These are phyloP conservation scores for Polypedilum vanderplanki DNA, from an alignment of 1,140 invertebrate genomes.

Conservation along the genomic window DNA sequence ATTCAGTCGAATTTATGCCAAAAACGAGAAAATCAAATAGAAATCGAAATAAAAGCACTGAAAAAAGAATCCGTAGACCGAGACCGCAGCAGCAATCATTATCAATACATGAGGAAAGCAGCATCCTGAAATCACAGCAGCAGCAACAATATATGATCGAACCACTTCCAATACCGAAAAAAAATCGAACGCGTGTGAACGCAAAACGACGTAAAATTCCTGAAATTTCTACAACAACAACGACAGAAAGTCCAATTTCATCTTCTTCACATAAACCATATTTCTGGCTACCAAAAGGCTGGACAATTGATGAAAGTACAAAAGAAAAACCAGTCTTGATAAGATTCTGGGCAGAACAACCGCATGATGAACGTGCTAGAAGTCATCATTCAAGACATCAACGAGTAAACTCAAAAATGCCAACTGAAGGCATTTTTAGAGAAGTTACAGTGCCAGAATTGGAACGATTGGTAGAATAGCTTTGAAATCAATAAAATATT, in stretches of 20 bases:
- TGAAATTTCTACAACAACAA: not conserved
- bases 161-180: not conserved
- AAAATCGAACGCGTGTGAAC: not conserved
- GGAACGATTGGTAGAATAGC: not conserved
- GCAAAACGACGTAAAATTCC: not conserved
- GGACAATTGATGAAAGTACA: conserved; percentile 14
- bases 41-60: not conserved
- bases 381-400: conserved; percentile 9
- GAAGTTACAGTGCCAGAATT: conserved; percentile 5
- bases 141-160: not conserved
- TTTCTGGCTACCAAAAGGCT: conserved; percentile 12
- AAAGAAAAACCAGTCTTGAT: conserved; percentile 11
- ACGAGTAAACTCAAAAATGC: conserved; percentile 4
- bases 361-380: not conserved
- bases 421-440: not conserved
- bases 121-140: not conserved
- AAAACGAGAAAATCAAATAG: not conserved
- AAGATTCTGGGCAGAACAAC: conserved; percentile 16
- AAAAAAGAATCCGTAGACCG: not conserved
- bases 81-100: not conserved
- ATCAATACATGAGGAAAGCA: not conserved
- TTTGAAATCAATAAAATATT: too few species aligned
- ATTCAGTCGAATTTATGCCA: not conserved
- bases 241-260: not conserved
- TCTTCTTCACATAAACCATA: not conserved